A percentile compares a stretch with the other conserved stretches of the same genome.
Conservation (phyloP, 2,113 vertebrate species). For the Stercorarius parasiticus region DNA sequence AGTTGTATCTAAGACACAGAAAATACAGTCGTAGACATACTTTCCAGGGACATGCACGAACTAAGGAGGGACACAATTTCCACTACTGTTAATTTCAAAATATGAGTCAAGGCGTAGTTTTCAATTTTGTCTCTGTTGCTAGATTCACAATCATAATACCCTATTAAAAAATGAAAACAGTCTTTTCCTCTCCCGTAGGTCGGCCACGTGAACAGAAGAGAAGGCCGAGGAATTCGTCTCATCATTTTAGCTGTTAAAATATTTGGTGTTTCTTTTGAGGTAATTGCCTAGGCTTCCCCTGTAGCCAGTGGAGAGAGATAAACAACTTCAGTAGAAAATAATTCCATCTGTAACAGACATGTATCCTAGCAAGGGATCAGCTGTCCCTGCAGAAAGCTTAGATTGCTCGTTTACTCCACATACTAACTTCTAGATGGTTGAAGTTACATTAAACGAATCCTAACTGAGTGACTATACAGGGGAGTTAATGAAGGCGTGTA, state of each 20-base stretch:
- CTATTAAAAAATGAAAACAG: not conserved
- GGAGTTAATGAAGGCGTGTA: slow-evolving; percentile 45
- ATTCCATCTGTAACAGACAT: not conserved
- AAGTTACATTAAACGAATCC: slow-evolving; percentile 25
- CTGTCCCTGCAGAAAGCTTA: slow-evolving; percentile 42
- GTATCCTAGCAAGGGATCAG: slow-evolving; percentile 17
- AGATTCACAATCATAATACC: not conserved
- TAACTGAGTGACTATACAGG: not conserved
- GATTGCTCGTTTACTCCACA: slow-evolving; percentile 16
- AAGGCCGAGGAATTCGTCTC: not conserved
- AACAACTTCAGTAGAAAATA: slow-evolving; percentile 52
- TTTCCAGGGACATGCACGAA: not conserved
- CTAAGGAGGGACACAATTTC: not conserved
- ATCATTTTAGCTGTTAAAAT: slow-evolving; percentile 30
- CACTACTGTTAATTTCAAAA: not conserved
- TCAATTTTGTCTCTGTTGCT: not conserved
- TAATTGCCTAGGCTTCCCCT: not conserved
- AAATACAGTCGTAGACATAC: not conserved
- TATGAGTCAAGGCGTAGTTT: not conserved
- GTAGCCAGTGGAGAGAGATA: not conserved
- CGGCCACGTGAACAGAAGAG: not conserved
- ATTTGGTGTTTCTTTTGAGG: slow-evolving; percentile 31
- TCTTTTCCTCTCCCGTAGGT: not conserved
- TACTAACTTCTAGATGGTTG: not conserved
- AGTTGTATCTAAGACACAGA: not conserved